These are phyloP conservation scores for Drepanosiphum platanoidis DNA, from an alignment of 2,888 invertebrate species.

Conservation along the genomic window DNA sequence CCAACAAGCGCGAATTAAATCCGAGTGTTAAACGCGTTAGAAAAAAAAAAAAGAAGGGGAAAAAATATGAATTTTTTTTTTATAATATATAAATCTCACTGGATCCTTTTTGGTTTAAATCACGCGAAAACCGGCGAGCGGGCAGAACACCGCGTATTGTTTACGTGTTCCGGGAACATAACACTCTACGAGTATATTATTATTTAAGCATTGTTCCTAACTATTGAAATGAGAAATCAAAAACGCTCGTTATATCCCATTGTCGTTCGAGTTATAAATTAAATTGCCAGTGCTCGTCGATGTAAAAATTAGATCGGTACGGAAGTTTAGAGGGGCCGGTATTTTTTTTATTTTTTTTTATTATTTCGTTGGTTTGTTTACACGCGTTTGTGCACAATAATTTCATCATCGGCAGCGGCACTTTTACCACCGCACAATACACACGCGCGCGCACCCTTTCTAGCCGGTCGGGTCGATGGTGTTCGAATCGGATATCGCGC, in stretches of 20 bases:
- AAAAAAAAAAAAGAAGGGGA: no score
- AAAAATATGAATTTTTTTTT: no score
- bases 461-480: background rate
- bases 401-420: background rate
- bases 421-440: background rate
- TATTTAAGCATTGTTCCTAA: slow-evolving; percentile 38
- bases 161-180: background rate
- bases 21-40: no score
- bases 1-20: no score
- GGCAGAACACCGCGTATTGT: background rate
- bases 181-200: background rate
- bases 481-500: background rate
- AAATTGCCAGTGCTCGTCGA: slow-evolving; percentile 1
- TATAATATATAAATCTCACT: no score
- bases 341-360: no score
- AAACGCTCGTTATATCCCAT: background rate
- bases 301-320: background rate
- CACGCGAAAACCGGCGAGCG: background rate
- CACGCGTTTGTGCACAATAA: background rate
- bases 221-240: slow-evolving; percentile 45
- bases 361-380: no score
- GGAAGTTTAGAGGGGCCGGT: background rate
- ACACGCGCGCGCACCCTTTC: background rate
- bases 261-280: slow-evolving; percentile 52
- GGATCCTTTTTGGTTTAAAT: background rate